Conservation (phyloP, 2,888 invertebrate species). For the Cotesia congregata region DNA sequence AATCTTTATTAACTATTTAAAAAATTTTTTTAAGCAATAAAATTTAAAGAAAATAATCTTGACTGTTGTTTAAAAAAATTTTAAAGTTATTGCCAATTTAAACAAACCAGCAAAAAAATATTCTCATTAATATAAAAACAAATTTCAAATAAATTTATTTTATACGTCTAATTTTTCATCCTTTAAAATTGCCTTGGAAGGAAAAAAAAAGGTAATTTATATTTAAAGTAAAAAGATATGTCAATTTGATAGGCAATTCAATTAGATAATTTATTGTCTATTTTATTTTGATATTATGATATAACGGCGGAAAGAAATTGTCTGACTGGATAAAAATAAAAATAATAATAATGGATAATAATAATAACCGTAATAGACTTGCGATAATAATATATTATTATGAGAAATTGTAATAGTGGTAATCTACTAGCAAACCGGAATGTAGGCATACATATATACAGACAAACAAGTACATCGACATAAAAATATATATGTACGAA, state of each 20-base stretch:
- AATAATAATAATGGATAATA: constrained; percentile 3
- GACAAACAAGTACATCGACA: background rate
- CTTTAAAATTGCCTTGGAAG: too few relatives aligned
- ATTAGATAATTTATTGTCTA: constrained; percentile 9
- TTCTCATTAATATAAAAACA: too few relatives aligned
- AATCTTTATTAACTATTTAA: too few relatives aligned
- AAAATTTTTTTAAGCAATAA: too few relatives aligned
- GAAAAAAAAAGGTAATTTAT: background rate
- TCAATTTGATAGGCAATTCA: constrained; percentile 18
- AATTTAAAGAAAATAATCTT: too few relatives aligned
- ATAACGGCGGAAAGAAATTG: constrained; percentile 27
- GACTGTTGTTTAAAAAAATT: too few relatives aligned
- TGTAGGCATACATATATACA: background rate
- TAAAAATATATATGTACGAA: constrained; percentile 6
- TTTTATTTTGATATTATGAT: constrained; percentile 11
- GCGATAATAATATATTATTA: constrained; percentile 30
- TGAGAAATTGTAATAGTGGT: constrained; percentile 27
- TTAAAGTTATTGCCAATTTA: too few relatives aligned
- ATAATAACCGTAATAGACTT: constrained; percentile 31
- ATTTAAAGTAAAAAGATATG: background rate
- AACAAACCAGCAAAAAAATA: too few relatives aligned
- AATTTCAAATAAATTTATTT: too few relatives aligned
- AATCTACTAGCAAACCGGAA: constrained; percentile 29
- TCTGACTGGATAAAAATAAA: constrained; percentile 13
- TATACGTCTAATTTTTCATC: too few relatives aligned